Conservation (phyloP, 2,113 vertebrate genomes). For the Micronycteris hirsuta region DNA sequence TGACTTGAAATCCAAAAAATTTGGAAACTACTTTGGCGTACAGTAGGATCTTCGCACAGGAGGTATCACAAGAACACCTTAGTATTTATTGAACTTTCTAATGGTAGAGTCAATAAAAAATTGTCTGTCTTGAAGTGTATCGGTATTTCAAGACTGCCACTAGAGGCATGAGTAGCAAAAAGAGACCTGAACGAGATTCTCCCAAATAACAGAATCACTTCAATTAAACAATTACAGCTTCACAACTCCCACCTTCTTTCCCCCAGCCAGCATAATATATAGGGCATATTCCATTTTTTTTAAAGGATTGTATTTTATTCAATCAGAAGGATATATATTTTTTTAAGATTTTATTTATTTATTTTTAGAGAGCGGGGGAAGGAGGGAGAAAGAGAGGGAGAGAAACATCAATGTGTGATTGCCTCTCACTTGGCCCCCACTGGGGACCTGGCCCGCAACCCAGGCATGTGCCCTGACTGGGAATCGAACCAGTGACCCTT, state of each 20-base stretch:
- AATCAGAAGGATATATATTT: no score
- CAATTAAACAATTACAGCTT: not conserved
- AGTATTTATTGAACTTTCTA: not conserved
- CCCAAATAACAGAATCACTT: not conserved
- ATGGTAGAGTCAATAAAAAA: not conserved
- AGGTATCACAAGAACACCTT: not conserved
- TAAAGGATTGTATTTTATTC: no score
- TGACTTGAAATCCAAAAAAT: conserved; percentile 18
- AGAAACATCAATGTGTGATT: no score
- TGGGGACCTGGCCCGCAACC: no score
- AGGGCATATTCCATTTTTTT: not conserved
- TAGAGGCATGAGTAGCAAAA: not conserved
- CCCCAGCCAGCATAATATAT: not conserved
- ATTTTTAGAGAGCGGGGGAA: no score
- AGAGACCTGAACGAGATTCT: not conserved
- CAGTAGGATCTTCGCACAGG: not conserved
- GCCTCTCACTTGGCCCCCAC: no score
- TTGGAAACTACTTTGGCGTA: not conserved
- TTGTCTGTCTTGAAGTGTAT: not conserved
- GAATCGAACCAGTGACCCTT: no score
- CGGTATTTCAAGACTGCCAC: not conserved
- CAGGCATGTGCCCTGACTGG: no score
- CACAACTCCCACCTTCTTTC: not conserved
- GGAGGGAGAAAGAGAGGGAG: no score
- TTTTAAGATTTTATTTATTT: no score